These are phyloP conservation scores for Poicephalus meyeri DNA, from an alignment of 2,113 vertebrate species.

Conservation along the genomic window DNA sequence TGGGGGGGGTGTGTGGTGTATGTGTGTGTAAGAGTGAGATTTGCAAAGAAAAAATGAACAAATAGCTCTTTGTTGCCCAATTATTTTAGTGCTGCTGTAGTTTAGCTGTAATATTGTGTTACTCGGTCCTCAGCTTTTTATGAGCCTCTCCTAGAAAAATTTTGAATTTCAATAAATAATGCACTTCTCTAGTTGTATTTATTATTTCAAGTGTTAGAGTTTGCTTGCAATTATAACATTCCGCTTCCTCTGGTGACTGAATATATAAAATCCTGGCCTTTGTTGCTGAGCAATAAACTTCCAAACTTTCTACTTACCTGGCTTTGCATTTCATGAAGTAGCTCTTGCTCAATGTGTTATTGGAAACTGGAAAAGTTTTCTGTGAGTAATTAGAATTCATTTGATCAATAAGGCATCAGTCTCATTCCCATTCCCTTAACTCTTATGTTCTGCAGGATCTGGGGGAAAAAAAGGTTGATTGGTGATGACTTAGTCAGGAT, in stretches of 20 bases:
- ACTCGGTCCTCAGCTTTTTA: slow-evolving; percentile 1
- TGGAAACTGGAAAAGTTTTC: background rate
- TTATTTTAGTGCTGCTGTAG: background rate
- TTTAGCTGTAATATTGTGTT: background rate
- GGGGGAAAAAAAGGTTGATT: background rate
- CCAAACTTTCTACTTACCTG: background rate
- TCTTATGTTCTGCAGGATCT: background rate
- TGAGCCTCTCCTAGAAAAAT: background rate
- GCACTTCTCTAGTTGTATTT: background rate
- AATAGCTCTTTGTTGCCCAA: background rate
- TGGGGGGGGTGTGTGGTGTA: background rate
- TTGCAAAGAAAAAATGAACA: background rate
- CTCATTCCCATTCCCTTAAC: background rate
- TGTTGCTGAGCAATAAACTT: background rate
- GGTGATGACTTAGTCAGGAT: background rate
- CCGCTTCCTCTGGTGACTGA: background rate
- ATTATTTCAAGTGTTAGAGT: background rate
- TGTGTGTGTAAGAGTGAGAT: background rate
- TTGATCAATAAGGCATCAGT: background rate
- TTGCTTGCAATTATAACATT: background rate
- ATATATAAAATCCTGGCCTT: background rate
- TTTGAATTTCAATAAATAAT: background rate
- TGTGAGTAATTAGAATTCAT: background rate
- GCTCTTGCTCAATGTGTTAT: background rate
- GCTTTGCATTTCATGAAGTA: background rate